Evolutionary conservation across 2,113 vertebrate species (phyloP), one percentile per base, ranked within the genome.

Genomic region (Dendropsophus ebraccatus): DNA sequence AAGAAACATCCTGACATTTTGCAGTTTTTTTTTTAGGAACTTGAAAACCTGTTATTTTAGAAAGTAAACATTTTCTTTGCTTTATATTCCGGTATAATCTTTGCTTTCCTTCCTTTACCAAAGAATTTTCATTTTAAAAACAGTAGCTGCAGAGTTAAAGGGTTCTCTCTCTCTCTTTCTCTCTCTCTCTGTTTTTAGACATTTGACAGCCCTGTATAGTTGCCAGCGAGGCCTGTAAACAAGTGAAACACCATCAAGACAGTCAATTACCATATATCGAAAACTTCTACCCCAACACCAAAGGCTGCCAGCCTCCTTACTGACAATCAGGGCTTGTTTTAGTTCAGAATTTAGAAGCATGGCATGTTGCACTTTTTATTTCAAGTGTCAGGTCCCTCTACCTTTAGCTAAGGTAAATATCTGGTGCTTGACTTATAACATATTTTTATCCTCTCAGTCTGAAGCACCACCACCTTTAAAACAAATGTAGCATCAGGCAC

Each of bases 151-250:
- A 58, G 56, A 86, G 76, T 81, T 86, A 73, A 81, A 32, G 5
- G 41, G 8, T 41, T 41, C 8, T 41, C 8, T 41, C 23, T 58
- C n/a, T 70, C 32, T 73, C 54, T 45, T 85, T 78, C 45, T 49
- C 50, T 32, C 76, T 41, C 69, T 65, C 73, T 86, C 69, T 74
- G 85, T 87, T 87, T 81, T 74, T 50, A 87, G 79, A 81, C 19
- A 52, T 54, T 87, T 87, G 85, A 87, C 85, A 87, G 77, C 78
- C 85, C 81, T 77, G 72, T 74, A 47, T 41, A 37, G 69, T 87
- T 87, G 21, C 28, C 67, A 60, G 30, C 25, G 8, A 4, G 52
- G 41, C 47, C 11, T 30, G 37, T 28, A 52, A 78, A 41, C 50
- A 62, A 49, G 75, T 87, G 81, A 75, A 62, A 84, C n/a, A 30